Base-by-base conservation (phyloP, 1,140 invertebrate species). In the Drosophila kohkoa region DNA sequence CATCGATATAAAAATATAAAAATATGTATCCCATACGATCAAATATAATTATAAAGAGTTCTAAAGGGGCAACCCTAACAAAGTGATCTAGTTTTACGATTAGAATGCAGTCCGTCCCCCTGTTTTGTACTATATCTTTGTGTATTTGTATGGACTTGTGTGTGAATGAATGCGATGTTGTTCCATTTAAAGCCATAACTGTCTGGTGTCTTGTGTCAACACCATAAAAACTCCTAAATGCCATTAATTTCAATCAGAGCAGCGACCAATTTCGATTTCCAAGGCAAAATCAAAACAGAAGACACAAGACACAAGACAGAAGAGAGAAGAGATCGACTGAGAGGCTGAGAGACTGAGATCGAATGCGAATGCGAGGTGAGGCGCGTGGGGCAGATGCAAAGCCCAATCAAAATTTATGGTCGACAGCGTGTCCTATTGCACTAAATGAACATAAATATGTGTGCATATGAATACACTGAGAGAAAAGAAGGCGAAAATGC, bases 231-330 rank as follows among this genome's bases (percentile, higher is more conserved):
- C 51, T 57, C 58, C 62, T 35, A 72, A 66, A 72, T 66, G 69
- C 69, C 81, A 85, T 71, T 85, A 81, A 86, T 85, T 76, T 86
- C 63, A 77, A 74, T 77, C 71, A 58, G 69, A 38, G 66, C 35
- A 54, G 28, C 5, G 51, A 54, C 7, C 35, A 38, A 38, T 38
- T 38, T 38, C 35, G 35, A 38, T 38, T 38, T 2, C 35, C 6
- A 38, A 3, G 35, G 1, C 49, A 8, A 5, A 51, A 8, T 41
- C 30, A 32, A 25, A 59, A 13, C 10, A 25, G 25, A 48, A 16
- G 48, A 51, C 20, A 25, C 20, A 25, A 25, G 20, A 25, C 20
- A 4, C 3, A 25, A 25, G 3, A 25, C 0, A 25, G 20, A 25
- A 25, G 20, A 25, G 20, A 2, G 20, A 25, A 25, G 20, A 25